phyloP scores from a whole-genome alignment of 2,113 vertebrate species.

The Procavia capensis region DNA sequence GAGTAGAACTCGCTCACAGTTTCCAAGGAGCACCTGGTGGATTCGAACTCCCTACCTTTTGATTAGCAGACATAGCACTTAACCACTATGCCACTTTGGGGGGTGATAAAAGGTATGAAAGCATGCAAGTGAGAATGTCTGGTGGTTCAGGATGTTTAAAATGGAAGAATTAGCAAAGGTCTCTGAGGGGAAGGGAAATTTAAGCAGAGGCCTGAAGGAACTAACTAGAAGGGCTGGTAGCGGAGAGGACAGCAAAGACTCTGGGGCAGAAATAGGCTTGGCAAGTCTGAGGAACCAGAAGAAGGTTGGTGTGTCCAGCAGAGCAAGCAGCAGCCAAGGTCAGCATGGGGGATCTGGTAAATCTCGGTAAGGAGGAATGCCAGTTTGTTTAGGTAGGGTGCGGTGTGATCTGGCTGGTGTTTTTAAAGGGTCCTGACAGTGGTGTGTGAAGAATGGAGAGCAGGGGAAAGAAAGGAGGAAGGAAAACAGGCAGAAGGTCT shows the following conservation, averaged over 20 bases:
- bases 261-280: too few species aligned
- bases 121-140: not conserved
- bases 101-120: not conserved
- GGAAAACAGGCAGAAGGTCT: not conserved
- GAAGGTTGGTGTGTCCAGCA: not conserved
- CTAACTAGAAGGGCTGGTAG: too few species aligned
- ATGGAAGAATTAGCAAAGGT: not conserved
- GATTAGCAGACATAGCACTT: too few species aligned
- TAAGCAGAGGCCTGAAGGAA: too few species aligned
- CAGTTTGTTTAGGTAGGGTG: not conserved
- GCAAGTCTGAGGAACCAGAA: not conserved
- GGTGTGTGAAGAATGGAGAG: not conserved
- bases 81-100: not conserved
- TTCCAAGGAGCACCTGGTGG: too few species aligned
- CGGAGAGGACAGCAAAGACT: too few species aligned
- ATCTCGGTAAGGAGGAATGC: not conserved
- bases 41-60: too few species aligned
- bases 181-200: not conserved
- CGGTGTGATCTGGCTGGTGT: too few species aligned
- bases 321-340: rapidly evolving
- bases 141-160: not conserved
- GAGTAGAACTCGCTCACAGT: too few species aligned
- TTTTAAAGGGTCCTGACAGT: not conserved
- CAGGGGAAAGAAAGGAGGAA: not conserved
- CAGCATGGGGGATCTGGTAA: not conserved